Base-by-base conservation (phyloP, 2,888 invertebrate genomes). In the Chloroclystis v-ata region DNA sequence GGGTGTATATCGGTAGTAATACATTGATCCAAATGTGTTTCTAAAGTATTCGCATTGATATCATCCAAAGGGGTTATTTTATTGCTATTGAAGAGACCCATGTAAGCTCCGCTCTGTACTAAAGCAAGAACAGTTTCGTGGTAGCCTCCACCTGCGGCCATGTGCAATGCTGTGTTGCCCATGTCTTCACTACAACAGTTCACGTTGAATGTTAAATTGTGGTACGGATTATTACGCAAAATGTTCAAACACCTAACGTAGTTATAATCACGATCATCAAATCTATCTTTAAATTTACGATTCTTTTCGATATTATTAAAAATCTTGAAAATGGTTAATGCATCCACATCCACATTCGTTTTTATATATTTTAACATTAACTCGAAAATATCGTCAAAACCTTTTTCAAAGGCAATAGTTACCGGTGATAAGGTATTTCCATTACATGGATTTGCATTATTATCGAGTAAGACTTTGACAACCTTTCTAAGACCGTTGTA, bases 11-110 rank as follows among this genome's bases (percentile, higher is more conserved):
- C 92, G 16, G 91, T 90, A 30, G 89, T 89, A 32, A 96, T 84
- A 67, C 95, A 95, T 58, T 90, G 90, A 66, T 95, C 92, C 45
- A 96, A 89, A 67, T 92, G 94, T 14, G 90, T 89, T 71, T 93
- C 91, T 24, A 96, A 75, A n/a, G 91, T 82, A 58, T 90, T 90
- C 0, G 92, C 89, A 47, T 91, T 89, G 28, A 96, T 92, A 61
- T 94, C 92, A 37, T 92, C 91, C 25, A 95, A 82, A 7, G 95
- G 92, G 44, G 94, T 90, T 43, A 91, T 90, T 38, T 90, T 88
- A 56, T 92, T 92, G 39, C 79, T 82, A 64, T 92, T 92, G 60
- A 89, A 89, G 32, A 91, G 84, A 1, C 94, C 94, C 20, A 95
- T 89, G 65, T 93, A 94, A 8, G 94, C 93, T 10, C 95, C 95